Base-by-base conservation (phyloP, 2,113 vertebrate species). In the Misgurnus anguillicaudatus region DNA sequence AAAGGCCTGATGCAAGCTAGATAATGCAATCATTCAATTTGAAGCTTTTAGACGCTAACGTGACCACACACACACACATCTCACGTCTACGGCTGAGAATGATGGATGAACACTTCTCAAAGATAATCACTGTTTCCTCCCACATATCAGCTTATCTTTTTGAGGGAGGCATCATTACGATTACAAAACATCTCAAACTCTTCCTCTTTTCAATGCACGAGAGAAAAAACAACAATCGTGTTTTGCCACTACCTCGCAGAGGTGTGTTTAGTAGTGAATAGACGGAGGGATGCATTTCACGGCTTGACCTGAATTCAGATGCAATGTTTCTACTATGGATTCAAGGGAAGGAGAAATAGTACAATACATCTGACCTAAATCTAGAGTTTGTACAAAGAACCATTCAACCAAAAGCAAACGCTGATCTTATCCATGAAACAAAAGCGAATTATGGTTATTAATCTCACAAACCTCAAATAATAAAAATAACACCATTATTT, bases 101-200 rank as follows among this genome's bases (percentile, higher is more conserved):
- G 89, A 92, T 74, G 79, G 88, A 90, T 88, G 57, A 63, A 83
- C 41, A 81, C 13, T 68, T 75, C 78, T 75, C 65, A 76, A 66
- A 53, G 73, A 68, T 78, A 41, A 42, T 31, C 31, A 88, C 67
- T 85, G 87, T 83, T 64, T 90, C 87, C 89, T 87, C 78, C 53
- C 78, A 41, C 86, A 86, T 90, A 91, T 91, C 88, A 82, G 79
- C 89, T 92, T 91, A 92, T 92, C 91, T 90, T 67, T 83, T 87
- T 86, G 72, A 88, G 84, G 82, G 84, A 78, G 72, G 86, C 67
- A 80, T 86, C 82, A 79, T 70, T 74, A 61, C 65, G 63, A 67
- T 58, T n/a, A 13, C 7, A 66, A 62, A 58, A n/a, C 58, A 57
- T 36, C 67, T 60, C 69, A 14, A 38, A 11, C 72, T 8, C 17